These are phyloP conservation scores for Tyto alba DNA, from an alignment of 2,113 vertebrate genomes.

Conservation along the genomic window DNA sequence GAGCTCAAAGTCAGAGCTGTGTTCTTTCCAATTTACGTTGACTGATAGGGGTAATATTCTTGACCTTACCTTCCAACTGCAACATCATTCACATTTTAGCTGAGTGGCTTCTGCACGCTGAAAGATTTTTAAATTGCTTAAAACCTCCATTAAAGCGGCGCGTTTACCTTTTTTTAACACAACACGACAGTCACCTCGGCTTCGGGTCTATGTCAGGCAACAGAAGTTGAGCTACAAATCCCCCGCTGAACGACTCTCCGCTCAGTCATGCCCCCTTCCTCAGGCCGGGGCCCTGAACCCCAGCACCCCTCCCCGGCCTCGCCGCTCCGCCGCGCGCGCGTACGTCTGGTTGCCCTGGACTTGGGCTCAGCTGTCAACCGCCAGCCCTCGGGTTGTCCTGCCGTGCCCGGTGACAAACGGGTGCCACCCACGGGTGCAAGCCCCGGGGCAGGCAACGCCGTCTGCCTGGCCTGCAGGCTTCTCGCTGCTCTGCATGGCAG, in stretches of 20 bases:
- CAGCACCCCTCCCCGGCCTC: background rate
- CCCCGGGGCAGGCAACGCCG: rapidly evolving
- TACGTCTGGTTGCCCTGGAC: background rate
- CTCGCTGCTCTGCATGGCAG: background rate
- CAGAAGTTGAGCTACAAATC: background rate
- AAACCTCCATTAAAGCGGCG: background rate
- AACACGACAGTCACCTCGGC: background rate
- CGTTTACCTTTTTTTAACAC: background rate
- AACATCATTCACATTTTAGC: background rate
- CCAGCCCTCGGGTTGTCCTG: background rate
- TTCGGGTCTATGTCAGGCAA: background rate
- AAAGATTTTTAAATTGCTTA: background rate
- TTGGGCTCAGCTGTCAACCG: background rate
- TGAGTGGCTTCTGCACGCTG: background rate
- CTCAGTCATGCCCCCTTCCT: background rate
- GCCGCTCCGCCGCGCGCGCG: background rate
- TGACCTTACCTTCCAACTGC: background rate
- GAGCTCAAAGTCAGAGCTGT: background rate
- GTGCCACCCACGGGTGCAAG: too few species aligned
- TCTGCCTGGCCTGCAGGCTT: rapidly evolving
- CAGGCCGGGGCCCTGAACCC: background rate
- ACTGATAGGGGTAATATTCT: background rate
- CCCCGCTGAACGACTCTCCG: background rate
- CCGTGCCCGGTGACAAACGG: background rate
- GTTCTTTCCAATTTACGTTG: background rate